Evolutionary conservation across 2,888 invertebrate species (phyloP), one percentile per base, ranked within the genome.

Genomic region (Caenorhabditis wallacei): DNA sequence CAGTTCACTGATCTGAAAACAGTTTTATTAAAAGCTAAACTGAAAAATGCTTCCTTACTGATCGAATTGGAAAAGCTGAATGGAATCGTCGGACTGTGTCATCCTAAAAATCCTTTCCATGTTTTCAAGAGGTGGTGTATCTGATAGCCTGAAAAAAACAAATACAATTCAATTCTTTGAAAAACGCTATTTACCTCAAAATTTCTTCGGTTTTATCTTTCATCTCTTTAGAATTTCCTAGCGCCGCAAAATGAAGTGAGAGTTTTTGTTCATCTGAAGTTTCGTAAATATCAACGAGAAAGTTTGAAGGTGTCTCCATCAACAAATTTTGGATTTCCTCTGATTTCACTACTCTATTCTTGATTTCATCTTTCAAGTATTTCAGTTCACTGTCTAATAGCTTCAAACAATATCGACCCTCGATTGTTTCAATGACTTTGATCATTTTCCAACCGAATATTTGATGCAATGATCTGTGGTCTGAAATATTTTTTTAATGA

Each of bases 401-500:
- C 18, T 53, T 53, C 68, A 76, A 40, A 35, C 61, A 76, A 43
- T 76, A 76, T 61, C 76, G 24, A 2, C 16, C 26, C 0, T 5
- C 59, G 7, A 69, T 5, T 0, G 43, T 10, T 3, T 18, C 7
- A 20, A 76, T 69, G 0, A 43, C 51, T 16, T 26, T 18, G 8
- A 61, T 54, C 53, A 69, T 53, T n/a, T 69, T 59, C 57, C 59
- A 76, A 16, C 61, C 76, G n/a, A 69, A 61, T 0, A 51, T 5
- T 46, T 69, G 53, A 43, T 76, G 76, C 8, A 46, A 18, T 1
- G 18, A 2, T 13, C 10, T 43, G 20, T 76, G 59, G 26, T 69
- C 75, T 75, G 57, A 46, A 54, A 63, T 20, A n/a, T 24, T n/a
- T 57, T 57, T 20, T 30, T 10, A 16, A 35, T 8, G 30, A 18